Conservation (phyloP, 2,888 invertebrate species). For the Desoria tigrina region DNA sequence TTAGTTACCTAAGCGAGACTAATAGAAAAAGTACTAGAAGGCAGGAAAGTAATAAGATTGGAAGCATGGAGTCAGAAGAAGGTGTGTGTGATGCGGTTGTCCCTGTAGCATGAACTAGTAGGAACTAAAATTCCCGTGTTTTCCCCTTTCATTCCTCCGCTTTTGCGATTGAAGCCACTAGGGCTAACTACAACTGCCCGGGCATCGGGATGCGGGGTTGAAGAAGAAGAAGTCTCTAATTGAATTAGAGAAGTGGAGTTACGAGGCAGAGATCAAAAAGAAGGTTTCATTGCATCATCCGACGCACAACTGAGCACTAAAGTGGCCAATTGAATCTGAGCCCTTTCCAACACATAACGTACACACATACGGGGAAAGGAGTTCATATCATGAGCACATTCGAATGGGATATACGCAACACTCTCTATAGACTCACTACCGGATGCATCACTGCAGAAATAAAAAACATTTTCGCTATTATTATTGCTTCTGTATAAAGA, state of each 20-base stretch:
- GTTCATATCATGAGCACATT: too few species aligned
- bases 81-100: constrained; percentile 13
- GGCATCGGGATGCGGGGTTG: constrained; percentile 22
- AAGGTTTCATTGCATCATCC: constrained; percentile 53
- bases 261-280: constrained; percentile 52
- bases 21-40: constrained; percentile 24
- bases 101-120: neutral
- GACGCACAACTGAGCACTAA: constrained; percentile 50
- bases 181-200: constrained; percentile 6
- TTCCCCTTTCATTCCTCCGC: constrained; percentile 2
- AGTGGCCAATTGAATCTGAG: constrained; percentile 52
- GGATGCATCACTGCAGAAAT: constrained; percentile 11
- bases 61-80: neutral
- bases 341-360: constrained; percentile 4
- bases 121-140: neutral
- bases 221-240: constrained; percentile 45
- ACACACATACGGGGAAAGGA: too few species aligned
- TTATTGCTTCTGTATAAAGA: neutral
- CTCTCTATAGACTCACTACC: constrained; percentile 7
- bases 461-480: constrained; percentile 6
- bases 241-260: constrained; percentile 53
- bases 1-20: constrained; percentile 16
- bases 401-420: neutral
- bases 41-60: constrained; percentile 18
- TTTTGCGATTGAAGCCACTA: constrained; percentile 15